Conservation (phyloP, 2,888 invertebrate genomes). For the Thereva nobilitata region DNA sequence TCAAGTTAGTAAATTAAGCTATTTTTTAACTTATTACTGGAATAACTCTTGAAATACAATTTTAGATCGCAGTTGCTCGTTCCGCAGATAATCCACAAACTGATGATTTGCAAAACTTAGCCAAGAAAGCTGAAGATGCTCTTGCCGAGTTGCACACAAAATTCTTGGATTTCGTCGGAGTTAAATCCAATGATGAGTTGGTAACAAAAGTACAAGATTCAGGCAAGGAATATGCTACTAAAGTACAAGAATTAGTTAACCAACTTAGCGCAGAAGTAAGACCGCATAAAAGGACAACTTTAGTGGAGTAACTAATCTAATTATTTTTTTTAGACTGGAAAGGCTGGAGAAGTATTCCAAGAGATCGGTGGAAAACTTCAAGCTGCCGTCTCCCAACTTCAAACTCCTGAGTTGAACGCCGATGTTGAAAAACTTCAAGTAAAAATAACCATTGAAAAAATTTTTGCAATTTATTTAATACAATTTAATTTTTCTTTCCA, state of each 20-base stretch:
- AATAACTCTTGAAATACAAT: too few relatives aligned
- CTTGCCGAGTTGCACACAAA: conserved; percentile 31
- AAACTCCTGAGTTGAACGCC: conserved; percentile 27
- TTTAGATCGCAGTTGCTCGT: too few relatives aligned
- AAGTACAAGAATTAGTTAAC: conserved; percentile 30
- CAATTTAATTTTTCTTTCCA: conserved; percentile 3
- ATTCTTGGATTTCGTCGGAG: conserved; percentile 37
- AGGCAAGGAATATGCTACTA: conserved; percentile 34
- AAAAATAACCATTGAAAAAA: neutral
- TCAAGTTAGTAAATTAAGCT: too few relatives aligned
- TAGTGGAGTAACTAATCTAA: neutral
- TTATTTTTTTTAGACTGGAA: conserved; percentile 26
- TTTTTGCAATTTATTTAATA: neutral
- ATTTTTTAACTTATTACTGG: too few relatives aligned
- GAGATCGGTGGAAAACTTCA: conserved; percentile 16
- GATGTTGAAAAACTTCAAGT: conserved; percentile 34
- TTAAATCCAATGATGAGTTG: conserved; percentile 35
- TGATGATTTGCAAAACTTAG: conserved; percentile 24
- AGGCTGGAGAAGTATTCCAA: conserved; percentile 34
- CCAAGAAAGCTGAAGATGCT: conserved; percentile 38
- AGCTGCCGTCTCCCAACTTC: conserved; percentile 22
- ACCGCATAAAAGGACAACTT: neutral
- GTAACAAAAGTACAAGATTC: conserved; percentile 17
- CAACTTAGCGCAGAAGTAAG: conserved; percentile 33
- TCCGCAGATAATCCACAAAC: neutral